Evolutionary conservation across 2,113 vertebrate species (phyloP), one percentile per base, ranked within the genome.

Genomic region (Orcinus orca): DNA sequence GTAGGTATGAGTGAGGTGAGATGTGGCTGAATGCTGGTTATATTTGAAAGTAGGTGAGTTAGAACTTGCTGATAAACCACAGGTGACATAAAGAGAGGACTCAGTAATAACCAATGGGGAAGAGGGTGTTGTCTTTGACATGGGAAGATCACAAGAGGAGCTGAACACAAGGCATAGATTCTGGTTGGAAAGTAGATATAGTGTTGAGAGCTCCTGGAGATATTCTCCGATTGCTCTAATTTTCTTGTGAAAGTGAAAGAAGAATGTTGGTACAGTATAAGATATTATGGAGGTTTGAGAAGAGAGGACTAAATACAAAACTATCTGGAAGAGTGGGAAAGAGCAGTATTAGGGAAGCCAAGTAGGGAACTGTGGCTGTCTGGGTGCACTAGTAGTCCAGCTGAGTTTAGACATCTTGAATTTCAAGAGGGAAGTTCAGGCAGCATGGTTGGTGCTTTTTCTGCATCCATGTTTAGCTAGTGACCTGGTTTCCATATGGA

Each of bases 151-250:
- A 31, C 13, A 68, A 31, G 62, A 25, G 18, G 47, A 5, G 47
- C 26, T 15, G 20, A 36, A 7, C n/a, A 3, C 5, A 23, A 25
- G 29, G 2, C 4, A 21, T 4, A n/a, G 17, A 9, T n/a, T 38
- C 9, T n/a, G 8, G 12, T 17, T 14, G 23, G 8, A 18, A 23
- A 41, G 21, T 44, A 10, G 6, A 25, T 8, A 47, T 3, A 0
- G 13, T 23, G 3, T 3, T n/a, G n/a, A 31, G 17, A 63, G 17
- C 12, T 17, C 5, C 13, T 25, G 10, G 2, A 0, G 0, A 53
- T 77, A 7, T 41, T 26, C 12, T 38, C 25, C 53, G 6, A 71
- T 18, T 20, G 20, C 15, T 81, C 25, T 44, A 13, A 41, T 31
- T 26, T 44, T 67, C 47, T 44, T 31, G 5, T 44, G 25, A 65